Conservation (phyloP, 2,113 vertebrate genomes). For the Otocyon megalotis region DNA sequence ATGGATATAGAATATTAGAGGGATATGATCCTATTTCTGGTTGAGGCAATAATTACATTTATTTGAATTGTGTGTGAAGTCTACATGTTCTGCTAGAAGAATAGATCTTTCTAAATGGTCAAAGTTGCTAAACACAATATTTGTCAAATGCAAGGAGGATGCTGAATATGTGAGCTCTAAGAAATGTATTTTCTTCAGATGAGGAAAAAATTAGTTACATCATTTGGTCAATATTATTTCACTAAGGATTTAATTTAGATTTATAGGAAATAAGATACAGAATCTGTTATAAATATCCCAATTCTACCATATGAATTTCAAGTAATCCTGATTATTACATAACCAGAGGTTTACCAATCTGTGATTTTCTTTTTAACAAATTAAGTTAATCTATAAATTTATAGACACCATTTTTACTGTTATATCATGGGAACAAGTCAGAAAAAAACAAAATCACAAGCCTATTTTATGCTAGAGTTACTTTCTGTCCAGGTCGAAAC, state of each 20-base stretch:
- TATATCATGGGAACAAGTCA: constrained; percentile 62
- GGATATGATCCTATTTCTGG: not conserved
- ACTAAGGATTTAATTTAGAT: constrained; percentile 81
- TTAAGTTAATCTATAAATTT: constrained; percentile 76
- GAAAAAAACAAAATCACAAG: not conserved
- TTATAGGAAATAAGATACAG: constrained; percentile 81
- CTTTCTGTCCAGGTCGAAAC: constrained; percentile 93
- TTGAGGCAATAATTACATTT: not conserved
- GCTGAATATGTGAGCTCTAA: constrained; percentile 1
- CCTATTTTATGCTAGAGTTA: constrained; percentile 92
- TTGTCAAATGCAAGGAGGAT: constrained; percentile 41
- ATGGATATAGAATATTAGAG: not conserved
- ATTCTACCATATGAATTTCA: constrained; percentile 75
- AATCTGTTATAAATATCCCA: constrained; percentile 70
- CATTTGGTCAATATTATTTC: constrained; percentile 57
- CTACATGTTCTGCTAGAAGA: not conserved
- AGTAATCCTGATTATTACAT: constrained; percentile 75
- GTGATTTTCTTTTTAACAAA: constrained; percentile 70
- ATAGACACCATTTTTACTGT: constrained; percentile 57
- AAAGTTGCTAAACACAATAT: constrained; percentile 30
- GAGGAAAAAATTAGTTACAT: constrained; percentile 62
- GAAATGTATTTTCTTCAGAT: constrained; percentile 49
- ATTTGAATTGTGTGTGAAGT: constrained; percentile 31
- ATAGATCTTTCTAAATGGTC: constrained; percentile 43
- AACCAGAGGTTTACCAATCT: constrained; percentile 74